These are phyloP conservation scores for Hormaphis cornu DNA, from an alignment of 1,140 invertebrate genomes.

Conservation along the genomic window DNA sequence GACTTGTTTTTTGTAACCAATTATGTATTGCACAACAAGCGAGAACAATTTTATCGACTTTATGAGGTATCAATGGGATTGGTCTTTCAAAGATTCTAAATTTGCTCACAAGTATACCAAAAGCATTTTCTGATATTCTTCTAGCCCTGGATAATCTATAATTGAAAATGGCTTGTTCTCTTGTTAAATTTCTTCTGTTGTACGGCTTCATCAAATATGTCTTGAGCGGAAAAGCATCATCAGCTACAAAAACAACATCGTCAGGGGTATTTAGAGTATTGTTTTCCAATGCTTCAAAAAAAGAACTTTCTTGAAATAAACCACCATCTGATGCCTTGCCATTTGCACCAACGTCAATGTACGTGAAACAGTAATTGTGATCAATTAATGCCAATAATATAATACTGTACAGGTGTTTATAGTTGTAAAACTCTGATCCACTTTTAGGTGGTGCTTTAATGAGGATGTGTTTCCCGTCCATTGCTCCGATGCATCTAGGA, in stretches of 20 bases:
- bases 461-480: slow-evolving; percentile 46
- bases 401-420: slow-evolving; percentile 44
- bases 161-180: slow-evolving; percentile 42
- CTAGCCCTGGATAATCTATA: slow-evolving; percentile 39
- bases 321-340: slow-evolving; percentile 40
- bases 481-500: slow-evolving; percentile 43
- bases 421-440: slow-evolving; percentile 45
- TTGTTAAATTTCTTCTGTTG: slow-evolving; percentile 5
- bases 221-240: slow-evolving; percentile 33
- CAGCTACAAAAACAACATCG: slow-evolving; percentile 12
- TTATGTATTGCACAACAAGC: slow-evolving; percentile 39
- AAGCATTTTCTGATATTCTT: slow-evolving; percentile 43
- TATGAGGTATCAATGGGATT: slow-evolving; percentile 38
- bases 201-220: slow-evolving; percentile 28
- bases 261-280: slow-evolving; percentile 10
- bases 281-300: slow-evolving; percentile 12
- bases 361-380: slow-evolving; percentile 40
- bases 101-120: slow-evolving; percentile 43
- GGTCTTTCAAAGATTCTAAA: slow-evolving; percentile 42
- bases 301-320: slow-evolving; percentile 36
- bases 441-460: slow-evolving; percentile 40
- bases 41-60: slow-evolving; percentile 39
- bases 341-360: slow-evolving; percentile 38
- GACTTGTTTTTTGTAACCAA: slow-evolving; percentile 17
- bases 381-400: slow-evolving; percentile 42